These are phyloP conservation scores for Crocodylus rhombifer DNA, from an alignment of 2,797 vertebrate species.

Conservation along the genomic window DNA sequence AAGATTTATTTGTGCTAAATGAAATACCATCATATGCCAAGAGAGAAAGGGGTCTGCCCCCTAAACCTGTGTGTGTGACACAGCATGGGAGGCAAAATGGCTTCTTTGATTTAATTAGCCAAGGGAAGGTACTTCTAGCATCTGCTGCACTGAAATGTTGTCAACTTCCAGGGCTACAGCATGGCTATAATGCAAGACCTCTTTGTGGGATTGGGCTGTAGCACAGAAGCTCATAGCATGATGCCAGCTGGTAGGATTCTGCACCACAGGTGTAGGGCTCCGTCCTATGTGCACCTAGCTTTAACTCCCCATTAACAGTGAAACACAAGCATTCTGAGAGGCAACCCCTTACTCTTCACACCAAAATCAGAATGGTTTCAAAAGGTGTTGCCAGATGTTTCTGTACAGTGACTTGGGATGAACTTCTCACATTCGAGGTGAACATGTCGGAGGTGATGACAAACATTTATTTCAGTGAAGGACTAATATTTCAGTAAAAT, in stretches of 20 bases:
- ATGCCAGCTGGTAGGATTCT: neutral
- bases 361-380: neutral
- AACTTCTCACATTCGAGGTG: accelerated
- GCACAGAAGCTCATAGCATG: neutral
- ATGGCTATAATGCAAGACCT: neutral
- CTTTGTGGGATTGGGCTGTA: neutral
- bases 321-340: neutral
- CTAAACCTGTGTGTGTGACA: neutral
- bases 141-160: neutral
- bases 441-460: neutral
- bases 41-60: neutral
- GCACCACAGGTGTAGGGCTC: neutral
- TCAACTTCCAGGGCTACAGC: neutral
- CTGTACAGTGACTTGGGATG: neutral
- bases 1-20: neutral
- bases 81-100: neutral
- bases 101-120: neutral
- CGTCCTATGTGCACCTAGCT: neutral
- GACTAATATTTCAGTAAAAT: neutral
- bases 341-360: neutral
- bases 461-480: neutral
- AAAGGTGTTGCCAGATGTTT: neutral
- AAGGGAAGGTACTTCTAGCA: neutral
- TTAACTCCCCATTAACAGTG: neutral
- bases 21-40: neutral